A percentile compares a stretch with the other conserved stretches of the same genome.
Conservation (phyloP, 2,113 vertebrate genomes). For the Actinemys pallida region DNA sequence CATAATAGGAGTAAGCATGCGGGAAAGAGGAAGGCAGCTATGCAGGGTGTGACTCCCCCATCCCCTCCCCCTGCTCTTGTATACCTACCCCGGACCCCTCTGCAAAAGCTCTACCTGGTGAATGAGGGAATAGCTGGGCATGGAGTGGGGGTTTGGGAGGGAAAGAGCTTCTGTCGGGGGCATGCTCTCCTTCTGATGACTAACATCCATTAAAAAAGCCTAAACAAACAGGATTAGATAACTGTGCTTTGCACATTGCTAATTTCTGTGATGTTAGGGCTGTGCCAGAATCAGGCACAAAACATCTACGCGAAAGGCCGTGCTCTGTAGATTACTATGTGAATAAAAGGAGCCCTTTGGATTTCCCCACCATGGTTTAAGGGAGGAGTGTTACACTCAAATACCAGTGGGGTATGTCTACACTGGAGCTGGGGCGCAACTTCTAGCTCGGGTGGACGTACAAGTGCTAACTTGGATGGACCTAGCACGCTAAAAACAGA, state of each 20-base stretch:
- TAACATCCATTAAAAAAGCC: background rate
- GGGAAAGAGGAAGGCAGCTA: background rate
- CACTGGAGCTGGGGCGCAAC: too few species aligned
- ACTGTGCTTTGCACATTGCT: background rate
- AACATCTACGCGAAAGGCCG: background rate
- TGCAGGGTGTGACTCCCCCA: background rate
- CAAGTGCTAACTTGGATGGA: background rate
- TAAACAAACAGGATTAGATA: background rate
- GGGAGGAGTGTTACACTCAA: background rate
- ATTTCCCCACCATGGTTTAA: background rate
- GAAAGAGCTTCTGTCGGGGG: background rate
- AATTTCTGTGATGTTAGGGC: background rate
- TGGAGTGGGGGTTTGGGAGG: background rate
- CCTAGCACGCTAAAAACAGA: background rate
- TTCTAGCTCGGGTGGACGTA: background rate
- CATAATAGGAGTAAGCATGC: accelerated
- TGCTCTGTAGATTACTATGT: background rate
- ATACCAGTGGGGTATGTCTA: background rate
- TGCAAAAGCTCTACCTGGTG: background rate
- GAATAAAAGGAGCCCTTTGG: background rate
- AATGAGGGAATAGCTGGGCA: background rate
- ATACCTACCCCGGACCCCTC: background rate
- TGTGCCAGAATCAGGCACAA: background rate
- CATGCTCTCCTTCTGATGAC: background rate
- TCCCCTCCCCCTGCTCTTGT: background rate